Percentiles rank a stretch among this genome's conserved stretches.
These are phyloP conservation scores for Cyphomyrus plagiostoma DNA, from an alignment of 2,113 vertebrate species.

Conservation along the genomic window DNA sequence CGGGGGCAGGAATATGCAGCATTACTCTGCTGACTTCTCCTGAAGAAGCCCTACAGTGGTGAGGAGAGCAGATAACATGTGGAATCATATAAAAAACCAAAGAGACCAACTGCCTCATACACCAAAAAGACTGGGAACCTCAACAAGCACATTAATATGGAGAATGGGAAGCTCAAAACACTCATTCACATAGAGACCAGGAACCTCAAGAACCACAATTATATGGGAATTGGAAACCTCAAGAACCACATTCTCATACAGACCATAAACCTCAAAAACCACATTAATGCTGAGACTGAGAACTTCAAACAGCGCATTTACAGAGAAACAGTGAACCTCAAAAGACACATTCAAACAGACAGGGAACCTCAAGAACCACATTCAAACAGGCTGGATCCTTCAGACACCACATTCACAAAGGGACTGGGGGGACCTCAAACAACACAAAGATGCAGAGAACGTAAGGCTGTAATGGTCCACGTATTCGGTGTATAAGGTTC, in stretches of 20 bases:
- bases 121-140: not conserved
- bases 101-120: not conserved
- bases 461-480: not conserved
- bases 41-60: conserved; percentile 78
- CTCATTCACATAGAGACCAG: not conserved
- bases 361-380: not conserved
- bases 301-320: not conserved
- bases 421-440: not conserved
- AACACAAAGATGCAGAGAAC: not conserved
- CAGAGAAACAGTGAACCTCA: not conserved
- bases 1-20: conserved; percentile 85
- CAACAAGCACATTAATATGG: not conserved
- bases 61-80: not conserved
- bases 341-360: not conserved
- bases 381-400: too few species aligned
- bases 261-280: not conserved
- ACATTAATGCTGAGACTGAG: too few species aligned
- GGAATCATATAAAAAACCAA: not conserved
- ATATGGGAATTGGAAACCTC: not conserved
- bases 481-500: not conserved
- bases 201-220: not conserved
- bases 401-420: not conserved
- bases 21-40: conserved; percentile 88
- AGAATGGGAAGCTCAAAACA: not conserved
- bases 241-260: not conserved